Conservation (phyloP, 2,113 vertebrate species). For the Hystrix cristata region DNA sequence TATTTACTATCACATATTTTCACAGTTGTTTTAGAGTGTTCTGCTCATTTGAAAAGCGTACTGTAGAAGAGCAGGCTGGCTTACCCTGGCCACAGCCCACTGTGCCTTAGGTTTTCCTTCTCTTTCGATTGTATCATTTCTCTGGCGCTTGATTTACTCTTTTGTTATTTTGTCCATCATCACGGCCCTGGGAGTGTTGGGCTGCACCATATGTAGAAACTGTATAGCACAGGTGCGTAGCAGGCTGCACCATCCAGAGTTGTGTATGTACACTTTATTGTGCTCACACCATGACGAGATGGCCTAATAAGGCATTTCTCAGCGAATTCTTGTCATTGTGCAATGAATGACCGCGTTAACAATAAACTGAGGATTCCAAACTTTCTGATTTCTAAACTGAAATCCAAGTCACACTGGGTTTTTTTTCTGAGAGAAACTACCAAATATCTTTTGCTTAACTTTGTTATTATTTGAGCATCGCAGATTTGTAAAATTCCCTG, state of each 20-base stretch:
- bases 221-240: background rate
- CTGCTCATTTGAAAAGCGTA: background rate
- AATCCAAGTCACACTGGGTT: background rate
- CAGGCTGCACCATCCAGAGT: background rate
- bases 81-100: background rate
- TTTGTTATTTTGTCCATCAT: background rate
- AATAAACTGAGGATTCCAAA: conserved; percentile 25
- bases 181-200: too few relatives aligned
- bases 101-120: background rate
- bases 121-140: background rate
- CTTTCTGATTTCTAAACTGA: conserved; percentile 44
- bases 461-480: conserved; percentile 37
- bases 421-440: background rate
- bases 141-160: background rate
- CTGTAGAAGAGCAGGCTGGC: background rate
- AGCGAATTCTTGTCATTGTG: background rate
- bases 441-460: conserved; percentile 47
- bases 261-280: background rate
- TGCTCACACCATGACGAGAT: background rate
- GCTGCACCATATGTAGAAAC: too few relatives aligned
- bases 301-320: background rate
- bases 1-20: background rate
- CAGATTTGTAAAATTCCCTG: conserved; percentile 35
- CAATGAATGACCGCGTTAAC: background rate
- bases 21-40: background rate